Base-by-base conservation (phyloP, 2,113 vertebrate species). In the Planiliza haematocheilus region DNA sequence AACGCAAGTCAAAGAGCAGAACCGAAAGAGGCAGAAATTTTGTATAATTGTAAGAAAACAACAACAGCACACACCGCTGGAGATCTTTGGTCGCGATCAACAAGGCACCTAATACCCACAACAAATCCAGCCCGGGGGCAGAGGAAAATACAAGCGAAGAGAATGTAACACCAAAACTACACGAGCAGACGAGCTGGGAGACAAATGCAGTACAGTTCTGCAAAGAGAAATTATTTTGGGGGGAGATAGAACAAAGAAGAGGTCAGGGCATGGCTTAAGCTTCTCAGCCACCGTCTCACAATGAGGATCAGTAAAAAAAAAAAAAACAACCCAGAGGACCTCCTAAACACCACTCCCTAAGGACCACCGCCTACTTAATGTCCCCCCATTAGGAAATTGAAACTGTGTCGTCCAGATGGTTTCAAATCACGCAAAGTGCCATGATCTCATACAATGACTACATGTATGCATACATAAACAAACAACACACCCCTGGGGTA, bases 311-410 rank as follows among this genome's bases (percentile, higher is more conserved):
- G 75, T 64, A 42, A 14, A 68, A 75, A 73, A 10, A 30, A 30
- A 30, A 30, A 30, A 30, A n/a, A n/a, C n/a, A n/a, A 2, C 78
- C 83, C 81, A 82, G 59, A 81, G 81, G 91, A 85, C 46, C 76
- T 49, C 53, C 88, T 67, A 57, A 84, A 84, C 63, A 76, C 10
- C 6, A 1, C 55, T 89, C 90, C 87, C 90, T 0, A 1, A 52
- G 80, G 90, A 59, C 76, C n/a, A n/a, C 50, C 12, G 30, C 67
- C 73, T 83, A 75, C 77, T 75, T 82, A 85, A 86, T 78, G 81
- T 69, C 67, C 61, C 62, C 49, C 83, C 85, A 87, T 93, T 89
- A 90, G 77, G 85, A 87, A 88, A 93, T 87, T 89, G 88, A 84
- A 90, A 86, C 58, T 1, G 71, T 56, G 70, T 60, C 70, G 56